A percentile compares a stretch with the other conserved stretches of the same genome.
Conservation (phyloP, 2,113 vertebrate species). For the Eurystomus gularis region DNA sequence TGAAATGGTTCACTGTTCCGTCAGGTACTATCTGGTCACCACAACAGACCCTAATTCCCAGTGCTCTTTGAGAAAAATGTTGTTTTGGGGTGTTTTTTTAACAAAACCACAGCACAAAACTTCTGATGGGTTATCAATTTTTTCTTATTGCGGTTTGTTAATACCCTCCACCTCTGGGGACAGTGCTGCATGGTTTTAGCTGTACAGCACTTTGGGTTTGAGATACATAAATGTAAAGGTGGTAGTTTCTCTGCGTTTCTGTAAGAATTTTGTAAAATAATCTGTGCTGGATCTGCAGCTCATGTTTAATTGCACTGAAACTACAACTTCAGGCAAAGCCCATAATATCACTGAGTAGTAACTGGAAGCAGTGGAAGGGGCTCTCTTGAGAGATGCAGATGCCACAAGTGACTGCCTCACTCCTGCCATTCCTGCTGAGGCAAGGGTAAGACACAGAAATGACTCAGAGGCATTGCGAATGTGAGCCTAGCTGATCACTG, state of each 20-base stretch:
- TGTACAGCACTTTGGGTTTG: neutral
- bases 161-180: neutral
- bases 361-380: neutral
- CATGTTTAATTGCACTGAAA: neutral
- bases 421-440: neutral
- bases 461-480: neutral
- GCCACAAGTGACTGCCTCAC: neutral
- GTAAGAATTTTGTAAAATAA: neutral
- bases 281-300: neutral
- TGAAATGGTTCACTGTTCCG: constrained; percentile 85
- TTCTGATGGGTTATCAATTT: neutral
- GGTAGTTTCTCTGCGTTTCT: neutral
- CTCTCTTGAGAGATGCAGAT: neutral
- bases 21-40: constrained; percentile 71
- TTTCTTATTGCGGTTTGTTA: neutral
- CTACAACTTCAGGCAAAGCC: neutral
- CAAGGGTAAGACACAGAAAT: neutral
- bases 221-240: neutral
- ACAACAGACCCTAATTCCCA: neutral
- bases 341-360: neutral
- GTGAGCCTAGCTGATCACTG: neutral
- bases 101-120: neutral
- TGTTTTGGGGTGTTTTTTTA: neutral
- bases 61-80: neutral
- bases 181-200: neutral